These are phyloP conservation scores for Chrysopa pallens DNA, from an alignment of 1,140 invertebrate genomes.

Conservation along the genomic window DNA sequence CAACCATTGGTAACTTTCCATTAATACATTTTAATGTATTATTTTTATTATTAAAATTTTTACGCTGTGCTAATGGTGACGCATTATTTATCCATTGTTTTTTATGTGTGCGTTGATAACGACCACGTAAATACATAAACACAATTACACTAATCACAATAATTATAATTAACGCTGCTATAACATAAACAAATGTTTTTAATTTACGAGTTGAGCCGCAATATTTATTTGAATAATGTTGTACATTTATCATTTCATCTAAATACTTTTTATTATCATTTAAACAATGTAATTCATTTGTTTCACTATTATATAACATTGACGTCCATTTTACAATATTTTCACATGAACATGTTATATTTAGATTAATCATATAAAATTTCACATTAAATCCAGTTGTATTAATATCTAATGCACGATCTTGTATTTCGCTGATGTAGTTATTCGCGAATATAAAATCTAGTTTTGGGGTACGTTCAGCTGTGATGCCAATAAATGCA, in stretches of 20 bases:
- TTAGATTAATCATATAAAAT: conserved; percentile 37
- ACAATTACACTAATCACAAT: conserved; percentile 11
- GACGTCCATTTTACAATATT: conserved; percentile 23
- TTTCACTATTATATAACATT: conserved; percentile 6
- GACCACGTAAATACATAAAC: conserved; percentile 12
- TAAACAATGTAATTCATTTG: neutral
- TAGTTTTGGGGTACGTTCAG: conserved; percentile 27
- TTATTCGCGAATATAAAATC: conserved; percentile 47
- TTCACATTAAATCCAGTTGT: conserved; percentile 29
- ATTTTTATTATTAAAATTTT: conserved; percentile 1
- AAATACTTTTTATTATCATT: conserved; percentile 4
- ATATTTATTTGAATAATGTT: conserved; percentile 9
- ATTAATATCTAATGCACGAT: conserved; percentile 38
- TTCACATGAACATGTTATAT: conserved; percentile 36
- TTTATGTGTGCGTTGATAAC: conserved; percentile 8
- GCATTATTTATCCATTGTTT: neutral
- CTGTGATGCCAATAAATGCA: conserved; percentile 37
- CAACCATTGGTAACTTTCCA: conserved; percentile 34
- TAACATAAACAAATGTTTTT: conserved; percentile 13
- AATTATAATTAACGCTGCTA: conserved; percentile 9
- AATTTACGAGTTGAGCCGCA: conserved; percentile 15
- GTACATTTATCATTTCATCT: conserved; percentile 3
- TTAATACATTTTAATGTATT: conserved; percentile 1
- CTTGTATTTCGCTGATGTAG: conserved; percentile 31
- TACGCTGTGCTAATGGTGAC: conserved; percentile 1